phyloP scores from a whole-genome alignment of 2,797 vertebrate genomes.

The Halcyon chelicuti region DNA sequence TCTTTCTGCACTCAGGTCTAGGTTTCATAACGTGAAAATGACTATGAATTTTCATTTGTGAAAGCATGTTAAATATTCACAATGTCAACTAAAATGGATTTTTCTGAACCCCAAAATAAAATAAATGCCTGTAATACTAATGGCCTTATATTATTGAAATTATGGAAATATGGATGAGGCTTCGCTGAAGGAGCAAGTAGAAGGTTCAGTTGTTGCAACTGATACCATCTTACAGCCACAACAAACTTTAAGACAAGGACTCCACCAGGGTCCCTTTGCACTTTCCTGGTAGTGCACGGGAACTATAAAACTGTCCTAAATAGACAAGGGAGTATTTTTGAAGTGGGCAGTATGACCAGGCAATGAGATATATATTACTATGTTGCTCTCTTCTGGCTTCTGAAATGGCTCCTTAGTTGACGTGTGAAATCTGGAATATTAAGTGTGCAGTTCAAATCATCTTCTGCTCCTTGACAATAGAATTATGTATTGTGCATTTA shows the following conservation, averaged over 20 bases:
- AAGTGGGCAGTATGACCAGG: not conserved
- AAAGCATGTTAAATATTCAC: not conserved
- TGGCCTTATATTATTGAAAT: not conserved
- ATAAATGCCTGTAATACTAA: not conserved
- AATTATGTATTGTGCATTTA: not conserved
- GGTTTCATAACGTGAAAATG: not conserved
- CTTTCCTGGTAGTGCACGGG: not conserved
- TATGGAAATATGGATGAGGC: not conserved
- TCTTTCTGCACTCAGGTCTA: not conserved
- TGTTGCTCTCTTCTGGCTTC: not conserved
- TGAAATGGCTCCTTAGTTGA: not conserved
- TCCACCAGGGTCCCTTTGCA: not conserved
- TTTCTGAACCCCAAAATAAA: not conserved
- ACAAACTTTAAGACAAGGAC: not conserved
- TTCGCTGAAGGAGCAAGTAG: not conserved
- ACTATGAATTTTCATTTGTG: not conserved
- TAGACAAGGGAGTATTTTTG: not conserved
- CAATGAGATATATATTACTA: not conserved
- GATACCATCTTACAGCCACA: not conserved
- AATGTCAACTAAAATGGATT: not conserved
- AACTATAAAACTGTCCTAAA: not conserved
- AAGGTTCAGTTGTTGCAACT: not conserved
- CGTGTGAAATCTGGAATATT: accelerated
- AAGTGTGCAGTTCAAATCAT: not conserved
- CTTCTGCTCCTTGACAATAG: not conserved